Evolutionary conservation across 1,140 invertebrate genomes (phyloP), one percentile per base, ranked within the genome.

Genomic region (Hycleus phaleratus): DNA sequence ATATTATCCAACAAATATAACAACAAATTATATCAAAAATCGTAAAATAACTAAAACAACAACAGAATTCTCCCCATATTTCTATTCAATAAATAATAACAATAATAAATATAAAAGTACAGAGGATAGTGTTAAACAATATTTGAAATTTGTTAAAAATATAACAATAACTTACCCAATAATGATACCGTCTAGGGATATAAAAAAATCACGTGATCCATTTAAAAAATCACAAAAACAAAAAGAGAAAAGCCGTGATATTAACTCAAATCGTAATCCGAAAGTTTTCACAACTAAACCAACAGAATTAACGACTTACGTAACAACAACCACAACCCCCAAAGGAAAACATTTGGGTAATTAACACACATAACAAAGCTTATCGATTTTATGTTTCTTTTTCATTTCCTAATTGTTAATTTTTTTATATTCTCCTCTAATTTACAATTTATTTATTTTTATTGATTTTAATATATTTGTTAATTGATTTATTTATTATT

Each of bases 121-220:
- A 32, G 66, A 67, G 24, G 61, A 71, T 7, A 60, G 56, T 54
- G 64, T 68, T 32, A 69, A 68, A 47, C 65, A 67, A 43, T 70
- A 68, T 60, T 66, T 69, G 26, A 71, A 71, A 63, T 70, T 68
- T 62, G 63, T 73, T 40, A 73, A 77, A 80, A 70, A 86, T 86
- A 69, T 86, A 82, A n/a, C 84, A 76, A 66, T 79, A 60, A 85
- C 89, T 43, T 88, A 87, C 68, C 86, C 86, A 0, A 80, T 82
- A 60, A 79, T 86, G 56, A 82, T 83, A 52, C 81, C 82, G 12
- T 69, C 78, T 38, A 77, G 75, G 49, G 74, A 71, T 64, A 69
- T 74, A 18, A 69, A 71, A n/a, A 79, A 79, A 63, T 76, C 74
- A n/a, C 70, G 74, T 6, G 75, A 75, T 56, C 59, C 73, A n/a